Conservation (phyloP, 2,797 vertebrate genomes). For the Buceros bicornis region DNA sequence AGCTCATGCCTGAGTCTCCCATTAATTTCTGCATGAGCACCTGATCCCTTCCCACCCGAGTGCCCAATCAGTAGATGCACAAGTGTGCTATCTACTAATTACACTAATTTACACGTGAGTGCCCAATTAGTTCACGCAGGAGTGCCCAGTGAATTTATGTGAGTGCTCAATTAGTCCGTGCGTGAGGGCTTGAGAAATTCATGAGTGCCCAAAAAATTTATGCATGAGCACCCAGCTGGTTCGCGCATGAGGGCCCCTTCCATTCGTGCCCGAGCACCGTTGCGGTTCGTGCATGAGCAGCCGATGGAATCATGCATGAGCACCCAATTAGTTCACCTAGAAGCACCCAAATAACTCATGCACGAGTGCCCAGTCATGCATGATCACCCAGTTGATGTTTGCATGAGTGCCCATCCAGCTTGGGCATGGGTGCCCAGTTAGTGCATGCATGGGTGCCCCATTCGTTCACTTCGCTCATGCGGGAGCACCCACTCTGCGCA, state of each 20-base stretch:
- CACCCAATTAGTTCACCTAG: neutral
- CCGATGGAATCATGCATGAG: neutral
- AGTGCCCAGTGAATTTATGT: neutral
- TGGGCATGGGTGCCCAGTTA: neutral
- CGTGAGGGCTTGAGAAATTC: neutral
- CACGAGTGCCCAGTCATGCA: neutral
- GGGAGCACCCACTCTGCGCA: neutral
- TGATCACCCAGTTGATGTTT: neutral
- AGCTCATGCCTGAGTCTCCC: neutral
- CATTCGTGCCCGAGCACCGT: neutral
- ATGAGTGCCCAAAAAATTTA: neutral
- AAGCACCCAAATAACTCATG: neutral
- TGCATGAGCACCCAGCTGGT: neutral
- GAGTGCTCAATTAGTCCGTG: neutral
- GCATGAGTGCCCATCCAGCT: neutral
- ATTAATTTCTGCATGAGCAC: constrained; percentile 6
- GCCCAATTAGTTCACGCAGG: neutral
- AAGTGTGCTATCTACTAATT: constrained; percentile 34
- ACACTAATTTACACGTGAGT: constrained; percentile 13
- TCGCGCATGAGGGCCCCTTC: neutral
- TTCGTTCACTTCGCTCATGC: neutral
- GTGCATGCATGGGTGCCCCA: neutral
- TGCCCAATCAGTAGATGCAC: neutral
- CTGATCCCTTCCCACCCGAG: constrained; percentile 3
- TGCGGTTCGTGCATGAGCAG: neutral